Percentiles rank a stretch among this genome's conserved stretches.
phyloP scores from a whole-genome alignment of 2,797 vertebrate species.

The Antrozous pallidus region DNA sequence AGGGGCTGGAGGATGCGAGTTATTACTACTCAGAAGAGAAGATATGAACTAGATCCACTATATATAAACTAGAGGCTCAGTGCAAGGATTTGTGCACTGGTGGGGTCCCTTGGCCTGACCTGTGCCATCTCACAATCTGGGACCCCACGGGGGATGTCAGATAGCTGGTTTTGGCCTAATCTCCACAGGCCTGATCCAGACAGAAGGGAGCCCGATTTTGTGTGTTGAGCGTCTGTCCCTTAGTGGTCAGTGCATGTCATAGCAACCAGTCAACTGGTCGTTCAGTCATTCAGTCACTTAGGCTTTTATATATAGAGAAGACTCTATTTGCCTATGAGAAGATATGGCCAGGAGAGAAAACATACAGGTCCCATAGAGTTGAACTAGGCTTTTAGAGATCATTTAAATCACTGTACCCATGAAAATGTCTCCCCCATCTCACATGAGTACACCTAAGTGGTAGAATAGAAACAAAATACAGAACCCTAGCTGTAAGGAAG shows the following conservation, averaged over 20 bases:
- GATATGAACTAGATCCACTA: background rate
- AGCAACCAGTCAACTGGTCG: too few relatives aligned
- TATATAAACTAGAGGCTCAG: background rate
- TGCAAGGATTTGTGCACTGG: too few relatives aligned
- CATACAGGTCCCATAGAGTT: background rate
- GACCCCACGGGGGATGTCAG: too few relatives aligned
- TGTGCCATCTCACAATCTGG: too few relatives aligned
- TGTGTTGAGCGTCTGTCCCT: too few relatives aligned
- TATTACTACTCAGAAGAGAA: slow-evolving; percentile 6
- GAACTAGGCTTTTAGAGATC: background rate
- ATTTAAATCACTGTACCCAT: background rate
- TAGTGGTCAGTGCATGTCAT: too few relatives aligned
- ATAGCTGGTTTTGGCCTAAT: too few relatives aligned
- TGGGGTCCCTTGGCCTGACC: too few relatives aligned
- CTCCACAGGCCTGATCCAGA: too few relatives aligned
- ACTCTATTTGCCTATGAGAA: slow-evolving; percentile 7
- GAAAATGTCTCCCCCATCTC: background rate
- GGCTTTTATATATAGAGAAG: too few relatives aligned
- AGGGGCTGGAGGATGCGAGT: background rate
- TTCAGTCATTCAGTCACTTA: too few relatives aligned
- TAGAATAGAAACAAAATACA: background rate
- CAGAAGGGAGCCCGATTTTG: too few relatives aligned
- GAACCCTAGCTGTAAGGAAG: background rate
- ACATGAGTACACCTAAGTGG: background rate
- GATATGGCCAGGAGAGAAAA: background rate